Percentiles rank a stretch among this genome's conserved stretches.
These are phyloP conservation scores for Acanthococcus lagerstroemiae DNA, from an alignment of 2,888 invertebrate genomes.

Conservation along the genomic window DNA sequence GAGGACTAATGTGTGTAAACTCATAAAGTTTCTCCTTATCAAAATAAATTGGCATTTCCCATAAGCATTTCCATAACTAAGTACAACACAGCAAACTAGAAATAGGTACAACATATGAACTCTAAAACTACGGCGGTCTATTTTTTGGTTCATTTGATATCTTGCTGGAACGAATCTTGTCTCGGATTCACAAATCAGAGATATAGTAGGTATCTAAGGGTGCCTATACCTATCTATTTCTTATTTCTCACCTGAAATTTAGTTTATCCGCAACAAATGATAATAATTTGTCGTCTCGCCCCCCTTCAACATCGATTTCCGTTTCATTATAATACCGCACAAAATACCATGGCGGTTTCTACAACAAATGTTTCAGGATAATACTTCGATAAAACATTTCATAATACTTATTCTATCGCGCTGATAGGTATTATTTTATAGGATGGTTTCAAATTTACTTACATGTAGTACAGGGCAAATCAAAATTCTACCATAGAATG, in stretches of 20 bases:
- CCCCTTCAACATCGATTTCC: conserved; percentile 52
- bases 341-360: conserved; percentile 67
- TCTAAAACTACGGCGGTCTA: too few species aligned
- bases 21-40: too few species aligned
- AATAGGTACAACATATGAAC: too few species aligned
- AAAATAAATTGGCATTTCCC: too few species aligned
- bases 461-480: conserved; percentile 64
- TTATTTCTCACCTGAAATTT: conserved; percentile 52
- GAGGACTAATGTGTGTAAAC: too few species aligned
- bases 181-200: too few species aligned
- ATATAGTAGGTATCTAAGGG: too few species aligned
- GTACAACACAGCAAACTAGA: too few species aligned
- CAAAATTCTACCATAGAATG: conserved; percentile 56
- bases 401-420: neutral
- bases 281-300: conserved; percentile 60
- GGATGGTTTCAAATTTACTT: conserved; percentile 39
- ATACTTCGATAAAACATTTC: neutral
- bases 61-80: too few species aligned
- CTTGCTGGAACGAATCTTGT: too few species aligned
- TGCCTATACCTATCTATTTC: too few species aligned
- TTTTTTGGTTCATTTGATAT: too few species aligned
- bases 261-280: conserved; percentile 53
- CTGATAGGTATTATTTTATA: neutral
- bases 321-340: conserved; percentile 51
- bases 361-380: conserved; percentile 24